Base-by-base conservation (phyloP, 2,888 invertebrate genomes). In the Syritta pipiens region DNA sequence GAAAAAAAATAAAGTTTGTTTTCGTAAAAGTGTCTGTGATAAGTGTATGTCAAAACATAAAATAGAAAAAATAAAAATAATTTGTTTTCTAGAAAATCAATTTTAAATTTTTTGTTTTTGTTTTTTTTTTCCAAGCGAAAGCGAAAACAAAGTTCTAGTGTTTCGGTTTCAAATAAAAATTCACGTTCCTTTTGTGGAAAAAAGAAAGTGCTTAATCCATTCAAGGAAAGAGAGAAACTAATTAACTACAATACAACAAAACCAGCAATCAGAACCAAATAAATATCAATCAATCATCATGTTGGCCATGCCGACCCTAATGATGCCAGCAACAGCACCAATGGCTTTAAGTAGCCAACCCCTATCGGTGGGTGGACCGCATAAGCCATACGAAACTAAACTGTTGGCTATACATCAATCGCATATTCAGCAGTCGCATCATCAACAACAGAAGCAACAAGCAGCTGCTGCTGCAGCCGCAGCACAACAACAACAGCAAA, bases 291-390 rank as follows among this genome's bases (percentile, higher is more conserved):
- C 82, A 82, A 74, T 74, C 57, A 59, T 51, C 60, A 89, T 89
- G 89, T 89, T 89, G 88, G 89, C 89, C 83, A 89, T 89, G 89
- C 89, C 89, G 86, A 89, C 89, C 84, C 84, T 89, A 82, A 89
- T 89, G 89, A 89, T 89, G 89, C 89, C 89, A 84, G 89, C 89
- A 83, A 88, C 89, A 83, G 89, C 89, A 84, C 89, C 89, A 83
- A 89, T 89, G 87, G 86, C 88, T 84, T 85, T 89, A 83, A 88
- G 89, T 84, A 88, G 88, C 83, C 88, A 88, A 83, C 88, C 87
- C 62, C 81, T 89, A 81, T 88, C 89, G 59, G 87, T 88, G 81
- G 86, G 87, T 75, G 86, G 86, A 76, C 84, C 85, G 81, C 88
- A 88, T 83, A 89, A 89, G 83, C 89, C 89, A 53, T 89, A 89